Base-by-base conservation (phyloP, 2,888 invertebrate species). In the Dynastes maya region DNA sequence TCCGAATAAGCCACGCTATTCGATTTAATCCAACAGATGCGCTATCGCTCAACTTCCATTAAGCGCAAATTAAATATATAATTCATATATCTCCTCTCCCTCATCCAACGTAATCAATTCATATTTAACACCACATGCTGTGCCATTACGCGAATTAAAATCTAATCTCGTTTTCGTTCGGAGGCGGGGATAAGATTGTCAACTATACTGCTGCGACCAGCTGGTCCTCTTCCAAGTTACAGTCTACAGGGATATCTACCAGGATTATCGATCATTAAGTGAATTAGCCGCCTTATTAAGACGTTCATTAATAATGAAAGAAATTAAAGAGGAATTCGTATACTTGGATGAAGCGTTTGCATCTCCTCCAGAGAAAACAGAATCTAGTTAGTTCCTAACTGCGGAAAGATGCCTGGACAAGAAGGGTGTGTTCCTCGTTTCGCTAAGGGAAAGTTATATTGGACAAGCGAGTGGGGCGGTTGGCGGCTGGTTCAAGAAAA, bases 11-110 rank as follows among this genome's bases (percentile, higher is more conserved):
- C 45, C 8, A 9, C 45, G 45, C 11, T 9, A 22, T 49, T 49
- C 16, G 22, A 67, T 68, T 68, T 49, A 13, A 68, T 53, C 13
- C 27, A 68, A 68, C 68, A 68, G 68, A 68, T 68, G 68, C 45
- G 67, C 68, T 22, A 27, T 16, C 68, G 2, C 5, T 22, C 55
- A 68, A 13, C 32, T 29, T 27, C 68, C 68, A 68, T 68, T 68
- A 68, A 68, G 32, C 53, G 63, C 75, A 75, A 75, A 75, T 75
- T 75, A 75, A 75, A 75, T 75, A 75, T 75, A 63, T 75, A 75
- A 75, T 75, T 75, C 75, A 75, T 75, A 40, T 27, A 64, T 63
- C 58, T 72, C 55, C 72, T 6, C 22, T 6, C 58, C 37, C 27
- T 16, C 72, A 1, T 13, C 68, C 68, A 51, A 9, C 63, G 63